Base-by-base conservation (phyloP, 2,888 invertebrate genomes). In the Eupithecia vulgata region DNA sequence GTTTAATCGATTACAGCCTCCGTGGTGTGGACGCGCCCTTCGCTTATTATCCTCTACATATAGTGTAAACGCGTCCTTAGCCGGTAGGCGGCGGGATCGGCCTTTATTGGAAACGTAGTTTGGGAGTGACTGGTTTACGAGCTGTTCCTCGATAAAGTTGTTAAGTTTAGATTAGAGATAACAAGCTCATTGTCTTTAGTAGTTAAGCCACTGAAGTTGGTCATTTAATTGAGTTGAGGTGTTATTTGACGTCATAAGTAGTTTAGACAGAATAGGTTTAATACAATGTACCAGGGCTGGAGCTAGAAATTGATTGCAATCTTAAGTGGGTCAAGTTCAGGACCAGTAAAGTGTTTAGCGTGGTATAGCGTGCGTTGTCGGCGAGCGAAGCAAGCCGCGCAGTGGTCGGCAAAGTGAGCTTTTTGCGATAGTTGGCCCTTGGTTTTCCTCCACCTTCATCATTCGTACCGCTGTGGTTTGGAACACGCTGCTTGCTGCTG, bases 1-100 rank as follows among this genome's bases (percentile, higher is more conserved):
- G 92, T 91, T 91, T 90, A 93, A 92, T 92, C 93, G 93, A 92
- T 92, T 92, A 90, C 84, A 78, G 83, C 81, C 83, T 82, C 81
- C 68, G 72, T 88, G 67, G 79, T 77, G 78, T 77, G 75, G 77
- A 75, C 74, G 72, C 57, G 73, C 76, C 79, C 35, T 74, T 76
- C 72, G 37, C 57, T 57, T 57, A 57, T 57, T 57, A 57, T 21
- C 57, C 13, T 25, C 12, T 57, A 17, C 6, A 17, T 45, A 13
- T 13, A 25, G 57, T 57, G 57, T 25, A 25, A 57, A 25, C 57
- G 52, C 13, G 57, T 45, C 45, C 48, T 48, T n/a, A n/a, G 48
- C n/a, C 10, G 52, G 30, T 67, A 62, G 76, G 71, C 70, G 72
- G 68, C 21, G 35, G 67, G 61, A 45, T 66, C 68, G 42, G 62